Evolutionary conservation across 2,888 invertebrate genomes (phyloP), one percentile per base, ranked within the genome.

Genomic region (Diadromus collaris): DNA sequence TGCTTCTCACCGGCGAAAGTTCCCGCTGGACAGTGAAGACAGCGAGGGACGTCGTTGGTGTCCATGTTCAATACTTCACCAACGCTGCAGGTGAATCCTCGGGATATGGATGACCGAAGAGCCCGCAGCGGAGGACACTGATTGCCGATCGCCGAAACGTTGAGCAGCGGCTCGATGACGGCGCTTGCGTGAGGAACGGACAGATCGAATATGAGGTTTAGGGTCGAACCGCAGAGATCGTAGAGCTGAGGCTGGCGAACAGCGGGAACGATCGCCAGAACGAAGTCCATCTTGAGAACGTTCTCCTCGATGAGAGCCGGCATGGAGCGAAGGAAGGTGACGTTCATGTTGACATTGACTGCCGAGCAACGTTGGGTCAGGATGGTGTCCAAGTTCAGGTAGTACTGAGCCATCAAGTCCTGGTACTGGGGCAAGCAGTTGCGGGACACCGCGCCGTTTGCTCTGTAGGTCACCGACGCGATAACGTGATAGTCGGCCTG

Each of bases 21-120:
- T 86, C 99, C 99, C 84, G 98, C 98, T 7, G 99, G 99, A 89
- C 99, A 99, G 88, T 99, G 97, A 80, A 98, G 93, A 93, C 98
- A 98, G 92, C 98, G 93, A 27, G 98, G 97, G 63, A 97, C 97
- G 88, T 97, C 96, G 85, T 95, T 96, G 0, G 97, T 96, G 84
- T 97, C 97, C 95, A 97, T 97, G 88, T 98, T 97, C 6, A 99
- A 92, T 9, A 98, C 98, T 92, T 98, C 98, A 3, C 98, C 98
- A 69, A 96, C 94, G 85, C 95, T 97, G 86, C 98, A 99, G 46
- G 97, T 97, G 88, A 98, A 99, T 77, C 98, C 98, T 87, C 97
- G 94, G 0, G 94, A 93, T 76, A 97, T 96, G 2, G 94, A 93
- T 54, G 98, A 97, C 87, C 95, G 95, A 2, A 97, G 93, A 2